Evolutionary conservation across 2,797 vertebrate species (phyloP).

Genomic region (Pagetopsis macropterus): DNA sequence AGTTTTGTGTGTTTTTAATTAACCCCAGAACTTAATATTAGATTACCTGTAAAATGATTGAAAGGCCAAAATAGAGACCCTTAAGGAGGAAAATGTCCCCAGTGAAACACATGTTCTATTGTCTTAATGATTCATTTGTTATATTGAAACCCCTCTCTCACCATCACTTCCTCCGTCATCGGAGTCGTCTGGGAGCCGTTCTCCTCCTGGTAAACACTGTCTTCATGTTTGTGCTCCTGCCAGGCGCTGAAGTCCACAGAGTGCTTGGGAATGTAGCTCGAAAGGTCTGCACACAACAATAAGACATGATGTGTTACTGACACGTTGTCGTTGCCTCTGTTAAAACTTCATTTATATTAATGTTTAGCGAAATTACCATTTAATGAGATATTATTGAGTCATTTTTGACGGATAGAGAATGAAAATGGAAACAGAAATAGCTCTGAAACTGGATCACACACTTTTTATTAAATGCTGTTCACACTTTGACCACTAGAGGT

Average conservation of each 20-base stretch:
- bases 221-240: slow-evolving; percentile 89
- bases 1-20: no score
- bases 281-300: slow-evolving; percentile 82
- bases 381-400: not conserved
- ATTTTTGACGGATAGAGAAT: not conserved
- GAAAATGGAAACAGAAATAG: not conserved
- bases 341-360: not conserved
- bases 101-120: no score
- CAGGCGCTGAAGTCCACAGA: slow-evolving; percentile 89
- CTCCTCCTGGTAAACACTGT: slow-evolving; percentile 60
- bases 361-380: no score
- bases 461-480: slow-evolving; percentile 16
- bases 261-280: slow-evolving; percentile 94
- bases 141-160: slow-evolving; percentile 70
- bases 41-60: no score
- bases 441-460: not conserved
- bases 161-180: slow-evolving; percentile 87
- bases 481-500: slow-evolving; percentile 70
- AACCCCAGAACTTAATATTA: no score
- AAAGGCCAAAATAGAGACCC: no score
- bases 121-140: no score
- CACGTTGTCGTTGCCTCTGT: not conserved
- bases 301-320: not conserved
- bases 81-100: no score
- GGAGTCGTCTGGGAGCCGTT: slow-evolving; percentile 61